Conservation (phyloP, 2,113 vertebrate genomes). For the Tympanuchus pallidicinctus region DNA sequence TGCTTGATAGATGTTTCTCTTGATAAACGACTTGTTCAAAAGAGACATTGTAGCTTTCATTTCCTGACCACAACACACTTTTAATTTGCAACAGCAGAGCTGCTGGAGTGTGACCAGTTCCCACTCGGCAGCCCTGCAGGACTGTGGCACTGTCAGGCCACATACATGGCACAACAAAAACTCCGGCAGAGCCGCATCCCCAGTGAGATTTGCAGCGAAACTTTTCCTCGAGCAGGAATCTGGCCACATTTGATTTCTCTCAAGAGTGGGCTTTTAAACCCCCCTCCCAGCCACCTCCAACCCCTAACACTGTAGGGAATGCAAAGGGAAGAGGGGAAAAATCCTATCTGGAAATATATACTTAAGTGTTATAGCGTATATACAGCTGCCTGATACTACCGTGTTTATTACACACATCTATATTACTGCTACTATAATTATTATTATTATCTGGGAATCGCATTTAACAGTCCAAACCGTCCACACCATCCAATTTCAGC, state of each 20-base stretch:
- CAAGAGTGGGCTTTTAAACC: constrained; percentile 46
- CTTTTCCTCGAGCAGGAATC: constrained; percentile 34
- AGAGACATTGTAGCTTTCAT: constrained; percentile 90
- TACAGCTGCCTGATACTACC: constrained; percentile 32
- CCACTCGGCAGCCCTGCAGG: constrained; percentile 78
- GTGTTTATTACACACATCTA: constrained; percentile 69
- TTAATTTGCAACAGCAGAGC: constrained; percentile 88
- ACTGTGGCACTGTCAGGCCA: constrained; percentile 74
- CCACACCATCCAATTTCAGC: constrained; percentile 83
- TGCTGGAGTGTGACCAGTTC: constrained; percentile 78
- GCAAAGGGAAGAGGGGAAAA: background rate
- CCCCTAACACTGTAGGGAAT: constrained; percentile 31
- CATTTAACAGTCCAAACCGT: constrained; percentile 76
- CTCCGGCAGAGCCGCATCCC: constrained; percentile 60
- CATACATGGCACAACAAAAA: constrained; percentile 75
- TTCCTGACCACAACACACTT: constrained; percentile 89
- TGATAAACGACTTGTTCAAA: constrained; percentile 89
- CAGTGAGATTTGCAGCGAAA: constrained; percentile 33
- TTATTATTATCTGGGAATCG: constrained; percentile 73
- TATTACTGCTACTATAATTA: constrained; percentile 71
- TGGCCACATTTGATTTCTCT: constrained; percentile 50
- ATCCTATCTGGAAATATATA: constrained; percentile 55
- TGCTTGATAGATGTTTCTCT: constrained; percentile 87
- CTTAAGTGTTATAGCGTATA: constrained; percentile 60
- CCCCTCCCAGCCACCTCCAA: constrained; percentile 39